These are phyloP conservation scores for Drosophila phalerata DNA, from an alignment of 2,888 invertebrate species.

Conservation along the genomic window DNA sequence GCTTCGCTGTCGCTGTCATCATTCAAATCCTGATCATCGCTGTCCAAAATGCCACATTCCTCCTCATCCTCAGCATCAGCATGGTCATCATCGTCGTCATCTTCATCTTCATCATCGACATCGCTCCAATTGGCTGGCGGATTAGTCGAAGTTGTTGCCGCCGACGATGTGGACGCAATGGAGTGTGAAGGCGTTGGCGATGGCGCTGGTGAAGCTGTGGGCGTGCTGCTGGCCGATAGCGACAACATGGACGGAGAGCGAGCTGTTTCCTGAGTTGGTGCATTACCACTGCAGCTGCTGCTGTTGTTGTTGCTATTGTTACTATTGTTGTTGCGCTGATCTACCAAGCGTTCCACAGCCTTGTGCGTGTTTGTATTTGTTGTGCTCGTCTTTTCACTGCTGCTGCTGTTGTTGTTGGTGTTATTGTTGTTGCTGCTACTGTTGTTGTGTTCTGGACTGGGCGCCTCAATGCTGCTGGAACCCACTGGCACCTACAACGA, in stretches of 20 bases:
- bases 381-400: conserved; percentile 31
- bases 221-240: conserved; percentile 78
- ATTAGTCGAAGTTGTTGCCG: conserved; percentile 78
- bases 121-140: conserved; percentile 82
- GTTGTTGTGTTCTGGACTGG: conserved; percentile 67
- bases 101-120: conserved; percentile 67
- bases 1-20: conserved; percentile 63
- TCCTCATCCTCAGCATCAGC: conserved; percentile 50
- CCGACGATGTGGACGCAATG: conserved; percentile 80
- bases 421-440: conserved; percentile 57
- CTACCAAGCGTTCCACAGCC: conserved; percentile 65
- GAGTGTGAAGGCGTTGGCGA: conserved; percentile 83
- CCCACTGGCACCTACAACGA: conserved; percentile 69
- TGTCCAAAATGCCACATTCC: conserved; percentile 62
- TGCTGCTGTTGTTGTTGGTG: conserved; percentile 25
- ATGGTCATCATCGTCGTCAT: conserved; percentile 53
- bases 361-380: conserved; percentile 61
- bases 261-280: conserved; percentile 29
- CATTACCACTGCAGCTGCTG: conserved; percentile 39
- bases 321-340: conserved; percentile 69
- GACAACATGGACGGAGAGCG: conserved; percentile 76
- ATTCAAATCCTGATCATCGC: conserved; percentile 50
- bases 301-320: conserved; percentile 37
- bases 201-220: conserved; percentile 79
- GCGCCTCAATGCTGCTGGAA: conserved; percentile 79